Evolutionary conservation across 2,797 vertebrate species (phyloP).

Genomic region (Todus mexicanus): DNA sequence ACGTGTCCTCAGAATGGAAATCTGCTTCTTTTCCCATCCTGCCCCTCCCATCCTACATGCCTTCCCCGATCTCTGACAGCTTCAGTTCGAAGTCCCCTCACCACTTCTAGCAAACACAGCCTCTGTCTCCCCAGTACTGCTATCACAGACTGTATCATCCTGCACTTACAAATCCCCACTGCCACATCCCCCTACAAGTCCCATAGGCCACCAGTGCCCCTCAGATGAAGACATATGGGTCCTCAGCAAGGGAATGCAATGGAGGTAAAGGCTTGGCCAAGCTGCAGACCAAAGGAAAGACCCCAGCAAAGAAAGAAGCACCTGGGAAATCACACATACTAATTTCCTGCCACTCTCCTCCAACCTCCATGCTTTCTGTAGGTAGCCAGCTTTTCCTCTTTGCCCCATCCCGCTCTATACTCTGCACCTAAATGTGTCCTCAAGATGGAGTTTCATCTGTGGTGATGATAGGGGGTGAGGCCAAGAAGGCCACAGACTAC

Average conservation of each 20-base stretch:
- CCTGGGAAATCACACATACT: not conserved
- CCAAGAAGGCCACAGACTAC: not conserved
- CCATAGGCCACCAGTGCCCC: not conserved
- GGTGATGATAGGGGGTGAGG: not conserved
- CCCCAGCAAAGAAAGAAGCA: not conserved
- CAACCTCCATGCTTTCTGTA: not conserved
- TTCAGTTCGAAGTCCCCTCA: not conserved
- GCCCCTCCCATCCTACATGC: not conserved
- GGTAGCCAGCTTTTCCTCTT: not conserved
- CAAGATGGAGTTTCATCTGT: not conserved
- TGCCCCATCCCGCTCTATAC: not conserved
- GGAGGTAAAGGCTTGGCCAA: fast-evolving
- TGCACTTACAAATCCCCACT: not conserved
- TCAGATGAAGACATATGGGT: not conserved
- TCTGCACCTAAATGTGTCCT: not conserved
- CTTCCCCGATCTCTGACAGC: not conserved
- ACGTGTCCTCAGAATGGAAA: not conserved
- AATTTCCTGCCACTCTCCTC: not conserved
- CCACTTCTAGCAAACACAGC: not conserved
- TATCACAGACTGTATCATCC: not conserved
- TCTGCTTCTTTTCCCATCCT: not conserved
- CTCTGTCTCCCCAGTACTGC: not conserved
- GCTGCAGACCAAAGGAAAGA: not conserved
- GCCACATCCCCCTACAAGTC: not conserved
- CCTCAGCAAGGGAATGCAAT: not conserved